phyloP scores from a whole-genome alignment of 2,797 vertebrate species.

The Takifugu rubripes region DNA sequence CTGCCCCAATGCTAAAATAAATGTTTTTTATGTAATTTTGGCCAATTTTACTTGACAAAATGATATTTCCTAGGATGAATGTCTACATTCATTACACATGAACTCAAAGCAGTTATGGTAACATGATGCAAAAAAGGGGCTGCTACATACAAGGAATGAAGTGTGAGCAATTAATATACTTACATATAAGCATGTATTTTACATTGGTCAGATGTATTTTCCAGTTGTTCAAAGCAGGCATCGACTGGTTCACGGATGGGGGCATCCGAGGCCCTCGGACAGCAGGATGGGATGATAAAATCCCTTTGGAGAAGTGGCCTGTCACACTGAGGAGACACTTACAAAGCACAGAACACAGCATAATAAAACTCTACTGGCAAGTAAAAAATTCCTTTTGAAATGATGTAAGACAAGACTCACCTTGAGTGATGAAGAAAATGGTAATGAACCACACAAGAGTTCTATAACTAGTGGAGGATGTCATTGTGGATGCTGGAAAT shows the following conservation, averaged over 20 bases:
- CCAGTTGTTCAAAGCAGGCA: slow-evolving; percentile 1
- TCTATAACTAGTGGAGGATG: not conserved
- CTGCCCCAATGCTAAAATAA: too few species aligned
- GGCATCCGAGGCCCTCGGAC: not conserved
- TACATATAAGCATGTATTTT: slow-evolving; percentile 5
- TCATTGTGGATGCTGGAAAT: not conserved
- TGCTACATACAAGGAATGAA: too few species aligned
- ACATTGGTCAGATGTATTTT: not conserved
- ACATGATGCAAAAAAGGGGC: too few species aligned
- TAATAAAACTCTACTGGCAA: not conserved
- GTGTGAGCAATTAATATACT: not conserved
- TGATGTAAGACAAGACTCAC: not conserved
- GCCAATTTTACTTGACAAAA: too few species aligned
- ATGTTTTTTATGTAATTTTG: too few species aligned
- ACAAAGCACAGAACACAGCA: not conserved
- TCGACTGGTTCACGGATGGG: not conserved
- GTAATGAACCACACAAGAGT: not conserved
- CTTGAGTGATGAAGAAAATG: not conserved
- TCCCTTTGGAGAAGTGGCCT: rapidly evolving
- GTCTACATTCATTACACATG: too few species aligned
- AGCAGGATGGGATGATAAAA: not conserved
- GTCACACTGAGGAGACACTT: not conserved
- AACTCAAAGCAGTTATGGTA: too few species aligned
- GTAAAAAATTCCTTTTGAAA: not conserved
- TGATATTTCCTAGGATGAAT: too few species aligned